Evolutionary conservation across 1,140 invertebrate genomes (phyloP), one percentile per base, ranked within the genome.

Genomic region (Brachionus rubens): DNA sequence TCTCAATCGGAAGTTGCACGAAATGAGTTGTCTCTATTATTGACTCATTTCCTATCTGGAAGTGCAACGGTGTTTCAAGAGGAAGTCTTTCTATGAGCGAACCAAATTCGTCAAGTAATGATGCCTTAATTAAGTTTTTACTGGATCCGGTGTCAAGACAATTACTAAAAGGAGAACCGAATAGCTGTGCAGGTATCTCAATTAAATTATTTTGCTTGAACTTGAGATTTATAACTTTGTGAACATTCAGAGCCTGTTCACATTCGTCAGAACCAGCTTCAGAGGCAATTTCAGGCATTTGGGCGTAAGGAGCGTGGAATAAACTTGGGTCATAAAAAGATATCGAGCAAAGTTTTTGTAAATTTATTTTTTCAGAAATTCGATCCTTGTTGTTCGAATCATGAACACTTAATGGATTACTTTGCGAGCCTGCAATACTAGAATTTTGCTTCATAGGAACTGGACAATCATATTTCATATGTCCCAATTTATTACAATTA

Each of bases 321-420:
- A 59, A 36, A 40, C 30, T 36, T 59, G 54, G 54, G 54, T 59
- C 54, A 59, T 59, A 36, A 33, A 59, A 59, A 59, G 54, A 59
- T 19, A 36, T 36, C 28, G 54, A 36, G 54, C 54, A 59, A 16
- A 59, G 26, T 59, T 59, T 14, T 33, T 36, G 14, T 59, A 59
- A 40, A n/a, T 59, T 59, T 59, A 59, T 59, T 59, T 26, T 24
- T n/a, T 59, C 28, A 5, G 33, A 36, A 36, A 5, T 36, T 30
- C n/a, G n/a, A n/a, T 26, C 16, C 16, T 24, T 30, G n/a, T 26
- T 59, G 33, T 26, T 16, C 28, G 30, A 14, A 36, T 26, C 19
- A 59, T 59, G n/a, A 33, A 19, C 28, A 36, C n/a, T 50, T 9
- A 16, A 16, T 9, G 47, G 12, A 16, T 50, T 50, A 50, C 24